These are phyloP conservation scores for Kryptolebias marmoratus DNA, from an alignment of 2,113 vertebrate genomes.

Conservation along the genomic window DNA sequence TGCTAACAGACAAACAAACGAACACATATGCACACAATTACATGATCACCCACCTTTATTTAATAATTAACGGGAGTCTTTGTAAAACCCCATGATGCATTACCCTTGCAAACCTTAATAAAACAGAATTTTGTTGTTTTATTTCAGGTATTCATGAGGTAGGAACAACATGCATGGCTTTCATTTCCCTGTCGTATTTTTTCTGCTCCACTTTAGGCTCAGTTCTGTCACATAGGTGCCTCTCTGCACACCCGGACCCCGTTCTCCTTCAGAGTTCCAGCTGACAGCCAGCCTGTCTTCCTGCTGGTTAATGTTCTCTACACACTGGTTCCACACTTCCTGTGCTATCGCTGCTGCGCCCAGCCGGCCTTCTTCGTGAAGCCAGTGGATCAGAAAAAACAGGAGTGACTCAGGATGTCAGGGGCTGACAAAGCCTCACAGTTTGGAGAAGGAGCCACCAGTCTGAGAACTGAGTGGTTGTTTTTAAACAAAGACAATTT, in stretches of 20 bases:
- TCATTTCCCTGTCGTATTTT: neutral
- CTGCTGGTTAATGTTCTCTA: constrained; percentile 87
- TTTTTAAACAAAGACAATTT: neutral
- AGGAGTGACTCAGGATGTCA: constrained; percentile 38
- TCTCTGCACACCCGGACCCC: constrained; percentile 95
- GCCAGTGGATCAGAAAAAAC: constrained; percentile 67
- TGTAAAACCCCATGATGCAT: no score
- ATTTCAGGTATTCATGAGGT: neutral
- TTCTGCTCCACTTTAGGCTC: constrained; percentile 80
- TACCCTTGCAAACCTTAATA: no score
- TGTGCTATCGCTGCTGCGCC: constrained; percentile 90
- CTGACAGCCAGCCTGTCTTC: constrained; percentile 84
- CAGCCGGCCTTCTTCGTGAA: constrained; percentile 89
- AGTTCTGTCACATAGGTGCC: constrained; percentile 92
- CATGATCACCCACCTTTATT: no score
- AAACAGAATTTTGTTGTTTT: neutral
- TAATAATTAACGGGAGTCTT: no score
- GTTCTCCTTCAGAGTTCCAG: constrained; percentile 91
- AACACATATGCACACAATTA: no score
- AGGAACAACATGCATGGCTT: neutral
- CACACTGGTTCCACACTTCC: constrained; percentile 87
- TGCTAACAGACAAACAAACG: no score
- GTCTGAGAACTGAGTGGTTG: neutral
- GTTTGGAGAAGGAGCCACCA: neutral
- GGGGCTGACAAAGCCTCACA: neutral